These are phyloP conservation scores for Lepas anatifera DNA, from an alignment of 2,888 invertebrate genomes.

Conservation along the genomic window DNA sequence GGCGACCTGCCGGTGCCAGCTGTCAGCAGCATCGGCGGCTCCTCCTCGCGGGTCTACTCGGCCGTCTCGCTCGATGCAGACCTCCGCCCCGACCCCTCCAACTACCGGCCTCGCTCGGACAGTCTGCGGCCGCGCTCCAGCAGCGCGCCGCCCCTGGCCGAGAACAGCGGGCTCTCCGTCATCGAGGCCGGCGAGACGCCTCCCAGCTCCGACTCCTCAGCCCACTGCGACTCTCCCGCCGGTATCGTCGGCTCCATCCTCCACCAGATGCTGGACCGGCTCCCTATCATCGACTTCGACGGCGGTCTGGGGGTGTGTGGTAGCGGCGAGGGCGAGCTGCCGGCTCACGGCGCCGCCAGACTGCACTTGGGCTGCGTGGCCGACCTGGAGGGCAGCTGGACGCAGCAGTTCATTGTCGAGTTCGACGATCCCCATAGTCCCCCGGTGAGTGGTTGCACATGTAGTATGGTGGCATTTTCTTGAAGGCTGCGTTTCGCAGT, in stretches of 20 bases:
- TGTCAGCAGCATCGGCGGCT: not conserved
- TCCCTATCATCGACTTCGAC: conserved; percentile 6
- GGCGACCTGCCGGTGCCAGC: not conserved
- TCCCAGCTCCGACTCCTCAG: not conserved
- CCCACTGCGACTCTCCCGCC: not conserved
- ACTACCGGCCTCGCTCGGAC: not conserved
- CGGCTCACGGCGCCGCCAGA: not conserved
- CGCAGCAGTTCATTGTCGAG: not conserved
- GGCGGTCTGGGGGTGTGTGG: conserved; percentile 3
- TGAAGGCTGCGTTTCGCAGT: too few species aligned
- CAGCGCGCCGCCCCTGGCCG: not conserved
- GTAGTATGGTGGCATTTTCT: too few species aligned
- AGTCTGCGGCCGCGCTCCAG: not conserved
- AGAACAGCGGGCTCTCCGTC: not conserved
- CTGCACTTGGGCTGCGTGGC: not conserved
- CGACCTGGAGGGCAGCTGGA: not conserved
- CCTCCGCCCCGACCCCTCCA: not conserved
- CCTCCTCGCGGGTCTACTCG: not conserved
- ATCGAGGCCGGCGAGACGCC: not conserved
- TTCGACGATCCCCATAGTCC: not conserved
- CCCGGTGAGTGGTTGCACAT: not conserved
- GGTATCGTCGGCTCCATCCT: not conserved
- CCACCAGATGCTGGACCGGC: not conserved
- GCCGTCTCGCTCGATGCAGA: not conserved
- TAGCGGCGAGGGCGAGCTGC: conserved; percentile 9